Conservation (phyloP, 1,140 invertebrate species). For the Heliconius hermathena region DNA sequence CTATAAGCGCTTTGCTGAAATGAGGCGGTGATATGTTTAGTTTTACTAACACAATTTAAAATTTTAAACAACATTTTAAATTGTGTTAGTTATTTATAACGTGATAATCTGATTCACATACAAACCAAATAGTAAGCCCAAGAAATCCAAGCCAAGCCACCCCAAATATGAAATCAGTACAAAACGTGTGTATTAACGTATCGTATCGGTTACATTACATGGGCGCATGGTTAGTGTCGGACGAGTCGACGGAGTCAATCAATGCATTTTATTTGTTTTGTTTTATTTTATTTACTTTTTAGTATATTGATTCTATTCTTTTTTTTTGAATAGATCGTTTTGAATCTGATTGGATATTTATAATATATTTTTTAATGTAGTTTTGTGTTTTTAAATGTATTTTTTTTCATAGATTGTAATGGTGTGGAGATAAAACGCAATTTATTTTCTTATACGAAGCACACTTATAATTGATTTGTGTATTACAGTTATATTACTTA, state of each 20-base stretch:
- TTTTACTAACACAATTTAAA: too few species aligned
- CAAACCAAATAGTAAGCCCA: background rate
- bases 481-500: too few species aligned
- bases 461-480: too few species aligned
- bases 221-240: conserved; percentile 26
- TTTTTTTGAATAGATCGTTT: background rate
- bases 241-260: conserved; percentile 2
- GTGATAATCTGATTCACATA: too few species aligned
- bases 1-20: too few species aligned
- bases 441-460: too few species aligned
- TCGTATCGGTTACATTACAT: conserved; percentile 18
- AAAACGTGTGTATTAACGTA: conserved; percentile 25
- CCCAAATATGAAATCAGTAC: conserved; percentile 31
- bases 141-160: conserved; percentile 10
- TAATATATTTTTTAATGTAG: background rate
- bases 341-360: background rate
- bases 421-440: too few species aligned
- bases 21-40: too few species aligned
- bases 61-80: too few species aligned
- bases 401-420: too few species aligned
- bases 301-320: background rate
- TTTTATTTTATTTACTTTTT: conserved; percentile 17
- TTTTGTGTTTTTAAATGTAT: too few species aligned
- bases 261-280: conserved; percentile 31
- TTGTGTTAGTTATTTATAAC: too few species aligned